Percentiles rank a stretch among this genome's conserved stretches.
phyloP scores from a whole-genome alignment of 2,888 invertebrate species.

The Agrochola macilenta region DNA sequence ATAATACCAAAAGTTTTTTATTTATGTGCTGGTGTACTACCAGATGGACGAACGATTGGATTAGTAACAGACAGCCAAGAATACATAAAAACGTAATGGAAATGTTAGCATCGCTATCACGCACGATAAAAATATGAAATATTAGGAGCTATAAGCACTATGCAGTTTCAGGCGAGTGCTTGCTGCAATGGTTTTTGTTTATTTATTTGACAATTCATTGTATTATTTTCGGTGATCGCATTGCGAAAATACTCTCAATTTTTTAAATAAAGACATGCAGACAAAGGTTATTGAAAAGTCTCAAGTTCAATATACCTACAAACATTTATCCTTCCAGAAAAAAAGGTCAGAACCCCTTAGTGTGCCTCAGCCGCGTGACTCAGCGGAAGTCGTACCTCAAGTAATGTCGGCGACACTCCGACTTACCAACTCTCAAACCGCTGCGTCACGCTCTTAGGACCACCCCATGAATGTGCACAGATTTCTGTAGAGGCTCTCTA shows the following conservation, averaged over 20 bases:
- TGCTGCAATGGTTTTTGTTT: not conserved
- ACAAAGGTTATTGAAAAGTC: not conserved
- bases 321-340: not conserved
- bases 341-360: slow-evolving; percentile 37
- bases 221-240: not conserved
- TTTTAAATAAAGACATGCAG: not conserved
- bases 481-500: slow-evolving; percentile 33
- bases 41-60: no score
- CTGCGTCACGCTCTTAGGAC: slow-evolving; percentile 65
- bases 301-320: not conserved
- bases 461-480: slow-evolving; percentile 49
- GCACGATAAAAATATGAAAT: no score
- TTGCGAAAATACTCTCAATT: not conserved
- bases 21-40: not conserved
- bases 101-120: not conserved
- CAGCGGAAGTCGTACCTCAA: slow-evolving; percentile 73
- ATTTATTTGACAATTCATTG: not conserved
- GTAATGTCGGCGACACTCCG: slow-evolving; percentile 74
- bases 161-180: not conserved
- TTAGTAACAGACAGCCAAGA: no score
- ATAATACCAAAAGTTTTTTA: not conserved
- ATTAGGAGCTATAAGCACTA: not conserved
- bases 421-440: slow-evolving; percentile 74
- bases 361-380: slow-evolving; percentile 71
- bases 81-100: no score